Evolutionary conservation across 2,113 vertebrate genomes (phyloP).

Genomic region (Megatriorchis doriae): DNA sequence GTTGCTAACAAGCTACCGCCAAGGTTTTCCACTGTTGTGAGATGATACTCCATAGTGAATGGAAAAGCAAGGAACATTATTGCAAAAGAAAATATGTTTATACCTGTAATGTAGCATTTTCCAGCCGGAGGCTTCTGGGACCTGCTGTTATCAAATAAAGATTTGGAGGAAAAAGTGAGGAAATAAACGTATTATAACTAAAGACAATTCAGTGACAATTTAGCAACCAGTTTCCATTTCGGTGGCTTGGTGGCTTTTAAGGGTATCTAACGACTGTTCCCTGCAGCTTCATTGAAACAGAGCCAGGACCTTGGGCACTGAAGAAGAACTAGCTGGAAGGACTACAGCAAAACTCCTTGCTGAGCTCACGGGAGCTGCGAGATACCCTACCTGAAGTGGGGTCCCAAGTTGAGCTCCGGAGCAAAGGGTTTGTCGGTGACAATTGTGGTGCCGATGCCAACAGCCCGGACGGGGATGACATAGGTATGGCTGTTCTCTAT

Average conservation of each 20-base stretch:
- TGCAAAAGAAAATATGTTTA: not conserved
- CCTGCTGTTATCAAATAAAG: not conserved
- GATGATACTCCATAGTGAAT: not conserved
- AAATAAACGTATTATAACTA: not conserved
- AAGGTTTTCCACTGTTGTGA: not conserved
- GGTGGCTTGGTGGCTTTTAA: not conserved
- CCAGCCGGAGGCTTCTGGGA: not conserved
- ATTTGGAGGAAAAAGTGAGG: not conserved
- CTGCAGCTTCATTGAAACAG: not conserved
- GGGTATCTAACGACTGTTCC: not conserved
- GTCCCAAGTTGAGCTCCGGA: slow-evolving; percentile 80
- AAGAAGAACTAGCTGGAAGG: not conserved
- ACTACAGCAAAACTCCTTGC: not conserved
- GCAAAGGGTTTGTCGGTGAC: slow-evolving; percentile 77
- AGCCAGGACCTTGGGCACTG: not conserved
- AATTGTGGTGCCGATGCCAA: slow-evolving; percentile 82
- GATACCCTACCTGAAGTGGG: slow-evolving; percentile 80
- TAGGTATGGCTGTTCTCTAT: slow-evolving; percentile 70
- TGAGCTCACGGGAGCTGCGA: not conserved
- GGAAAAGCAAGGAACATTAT: not conserved
- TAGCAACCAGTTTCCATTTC: not conserved
- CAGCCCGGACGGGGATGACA: slow-evolving; percentile 70
- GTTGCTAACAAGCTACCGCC: not conserved
- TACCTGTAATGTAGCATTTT: not conserved
- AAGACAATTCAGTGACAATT: not conserved